Evolutionary conservation across 1,140 invertebrate genomes (phyloP), one percentile per base, ranked within the genome.

Genomic region (Drosophila sulfurigaster): DNA sequence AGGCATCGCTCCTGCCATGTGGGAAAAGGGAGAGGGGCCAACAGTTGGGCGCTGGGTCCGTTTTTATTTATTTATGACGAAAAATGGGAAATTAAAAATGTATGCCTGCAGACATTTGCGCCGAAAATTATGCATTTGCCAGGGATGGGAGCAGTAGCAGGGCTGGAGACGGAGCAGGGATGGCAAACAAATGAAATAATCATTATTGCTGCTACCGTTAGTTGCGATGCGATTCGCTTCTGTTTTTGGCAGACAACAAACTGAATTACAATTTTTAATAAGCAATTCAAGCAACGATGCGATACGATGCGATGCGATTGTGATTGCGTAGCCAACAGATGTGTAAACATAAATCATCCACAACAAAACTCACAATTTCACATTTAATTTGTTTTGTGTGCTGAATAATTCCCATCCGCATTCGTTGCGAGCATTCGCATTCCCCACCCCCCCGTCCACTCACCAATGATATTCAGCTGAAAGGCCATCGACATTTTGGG

Each of bases 401-500:
- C 35, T 38, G 35, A 38, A 38, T 38, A 38, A 38, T 38, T 38
- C 35, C 35, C 35, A 38, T 38, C 10, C 8, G 35, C 35, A 38
- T 38, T 38, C 30, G 30, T 25, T 25, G 20, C 20, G 2, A 25
- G 48, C 13, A 52, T 10, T 52, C 28, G n/a, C 28, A 10, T 28
- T 28, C 25, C 10, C 41, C n/a, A n/a, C n/a, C 5, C 10, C 1
- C 16, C 16, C 16, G 16, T 5, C 4, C 13, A 95, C 97, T 97
- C 93, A 98, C 97, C 97, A 79, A 98, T 95, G 58, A 98, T 96
- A 93, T 96, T 97, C 66, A 98, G 94, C 80, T 95, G 95, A 92
- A 97, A 97, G 77, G 97, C 97, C 86, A 97, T 94, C 60, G 96
- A 97, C 95, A 97, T 97, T 94, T 98, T 97, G 41, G 97, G 97